Conservation (phyloP, 2,113 vertebrate genomes). For the Coptodon bakossiorum region DNA sequence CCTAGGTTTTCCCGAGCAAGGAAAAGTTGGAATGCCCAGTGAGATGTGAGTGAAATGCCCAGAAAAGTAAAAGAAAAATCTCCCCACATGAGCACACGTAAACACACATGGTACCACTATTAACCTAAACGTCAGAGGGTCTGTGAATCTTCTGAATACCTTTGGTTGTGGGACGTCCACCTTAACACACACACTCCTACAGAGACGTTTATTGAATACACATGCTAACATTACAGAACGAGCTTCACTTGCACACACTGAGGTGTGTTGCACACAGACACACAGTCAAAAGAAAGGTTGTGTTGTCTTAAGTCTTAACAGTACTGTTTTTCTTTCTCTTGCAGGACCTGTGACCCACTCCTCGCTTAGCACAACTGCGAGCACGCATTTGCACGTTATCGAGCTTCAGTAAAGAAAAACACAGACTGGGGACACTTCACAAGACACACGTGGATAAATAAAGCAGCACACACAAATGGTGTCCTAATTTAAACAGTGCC, state of each 20-base stretch:
- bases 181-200: neutral
- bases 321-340: slow-evolving; percentile 60
- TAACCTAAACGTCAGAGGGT: neutral
- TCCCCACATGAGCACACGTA: neutral
- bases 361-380: slow-evolving; percentile 27
- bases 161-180: neutral
- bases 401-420: neutral
- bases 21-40: slow-evolving; percentile 41
- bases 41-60: slow-evolving; percentile 2
- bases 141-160: neutral
- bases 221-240: neutral
- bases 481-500: slow-evolving; percentile 5
- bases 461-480: neutral
- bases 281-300: slow-evolving; percentile 29
- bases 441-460: neutral
- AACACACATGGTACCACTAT: neutral
- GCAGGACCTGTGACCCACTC: slow-evolving; percentile 27
- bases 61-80: slow-evolving; percentile 12
- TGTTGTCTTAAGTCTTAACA: slow-evolving; percentile 60
- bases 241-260: slow-evolving; percentile 6
- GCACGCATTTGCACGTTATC: slow-evolving; percentile 30
- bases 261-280: slow-evolving; percentile 18
- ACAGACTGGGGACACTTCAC: neutral
- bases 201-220: neutral
- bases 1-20: slow-evolving; percentile 37